A percentile compares a stretch with the other conserved stretches of the same genome.
Evolutionary conservation across 2,797 vertebrate species (phyloP).

Genomic region (Zalophus californianus): DNA sequence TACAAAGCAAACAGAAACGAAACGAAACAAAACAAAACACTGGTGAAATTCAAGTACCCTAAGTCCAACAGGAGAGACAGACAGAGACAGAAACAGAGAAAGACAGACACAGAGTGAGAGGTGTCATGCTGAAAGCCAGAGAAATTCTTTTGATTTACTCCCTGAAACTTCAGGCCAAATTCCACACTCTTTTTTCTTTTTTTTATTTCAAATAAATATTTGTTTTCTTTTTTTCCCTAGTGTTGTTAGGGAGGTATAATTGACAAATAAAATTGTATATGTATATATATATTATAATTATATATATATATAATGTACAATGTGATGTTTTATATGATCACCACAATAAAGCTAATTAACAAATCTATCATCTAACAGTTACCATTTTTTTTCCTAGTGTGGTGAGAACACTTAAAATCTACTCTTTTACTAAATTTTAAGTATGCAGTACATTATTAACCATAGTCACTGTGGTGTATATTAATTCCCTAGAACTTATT

Average conservation of each 20-base stretch:
- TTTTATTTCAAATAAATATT: neutral
- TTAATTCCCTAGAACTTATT: neutral
- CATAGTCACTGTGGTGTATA: neutral
- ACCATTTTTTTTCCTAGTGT: neutral
- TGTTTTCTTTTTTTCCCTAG: neutral
- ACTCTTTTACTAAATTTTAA: neutral
- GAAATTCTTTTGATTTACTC: conserved; percentile 12
- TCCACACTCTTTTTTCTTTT: neutral
- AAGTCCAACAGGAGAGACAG: neutral
- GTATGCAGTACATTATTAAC: neutral
- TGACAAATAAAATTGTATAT: neutral
- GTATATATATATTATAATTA: too few relatives aligned
- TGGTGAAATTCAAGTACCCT: neutral
- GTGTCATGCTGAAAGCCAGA: neutral
- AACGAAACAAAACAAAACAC: neutral
- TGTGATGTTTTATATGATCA: neutral
- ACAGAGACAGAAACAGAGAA: neutral
- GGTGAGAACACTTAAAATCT: neutral
- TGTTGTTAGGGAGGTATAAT: neutral
- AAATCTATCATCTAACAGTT: neutral
- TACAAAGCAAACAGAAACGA: neutral
- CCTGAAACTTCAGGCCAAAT: neutral
- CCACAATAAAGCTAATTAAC: neutral
- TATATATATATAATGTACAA: neutral
- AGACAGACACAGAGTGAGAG: neutral